Conservation (phyloP, 2,888 invertebrate genomes). For the Ochropacha duplaris region DNA sequence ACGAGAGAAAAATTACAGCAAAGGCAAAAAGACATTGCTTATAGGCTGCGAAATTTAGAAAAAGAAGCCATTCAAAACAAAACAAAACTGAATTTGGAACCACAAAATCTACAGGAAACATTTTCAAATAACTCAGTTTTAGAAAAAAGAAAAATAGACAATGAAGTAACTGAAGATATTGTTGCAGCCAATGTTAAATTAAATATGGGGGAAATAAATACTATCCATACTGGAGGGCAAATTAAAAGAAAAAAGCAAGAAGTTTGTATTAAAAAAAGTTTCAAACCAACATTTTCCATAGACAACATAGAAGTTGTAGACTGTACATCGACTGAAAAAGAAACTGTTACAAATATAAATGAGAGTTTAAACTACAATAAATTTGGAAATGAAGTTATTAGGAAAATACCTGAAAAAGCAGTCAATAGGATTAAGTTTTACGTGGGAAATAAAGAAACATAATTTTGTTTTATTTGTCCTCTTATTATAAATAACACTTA, state of each 20-base stretch:
- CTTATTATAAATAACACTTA: background rate
- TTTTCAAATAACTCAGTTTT: conserved; percentile 7
- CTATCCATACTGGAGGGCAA: conserved; percentile 41
- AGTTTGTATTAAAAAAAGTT: conserved; percentile 5
- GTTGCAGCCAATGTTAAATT: conserved; percentile 28
- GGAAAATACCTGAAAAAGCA: conserved; percentile 51
- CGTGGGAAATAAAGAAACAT: conserved; percentile 50
- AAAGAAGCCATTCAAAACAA: conserved; percentile 24
- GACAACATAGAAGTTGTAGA: conserved; percentile 52
- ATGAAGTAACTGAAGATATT: background rate
- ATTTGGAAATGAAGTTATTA: conserved; percentile 64
- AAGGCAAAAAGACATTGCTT: conserved; percentile 84
- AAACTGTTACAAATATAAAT: conserved; percentile 64
- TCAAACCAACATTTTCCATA: conserved; percentile 4
- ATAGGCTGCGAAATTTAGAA: conserved; percentile 53
- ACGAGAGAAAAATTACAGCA: conserved; percentile 88
- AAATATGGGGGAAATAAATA: conserved; percentile 64
- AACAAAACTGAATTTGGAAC: conserved; percentile 10
- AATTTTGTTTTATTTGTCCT: background rate
- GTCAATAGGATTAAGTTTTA: conserved; percentile 67
- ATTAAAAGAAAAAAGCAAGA: conserved; percentile 24
- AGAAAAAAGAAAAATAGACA: conserved; percentile 7
- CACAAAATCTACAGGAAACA: background rate
- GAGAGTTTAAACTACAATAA: conserved; percentile 63
- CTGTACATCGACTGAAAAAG: conserved; percentile 53